Evolutionary conservation across 2,888 invertebrate species (phyloP).

Genomic region (Lasioglossum leucozonium): DNA sequence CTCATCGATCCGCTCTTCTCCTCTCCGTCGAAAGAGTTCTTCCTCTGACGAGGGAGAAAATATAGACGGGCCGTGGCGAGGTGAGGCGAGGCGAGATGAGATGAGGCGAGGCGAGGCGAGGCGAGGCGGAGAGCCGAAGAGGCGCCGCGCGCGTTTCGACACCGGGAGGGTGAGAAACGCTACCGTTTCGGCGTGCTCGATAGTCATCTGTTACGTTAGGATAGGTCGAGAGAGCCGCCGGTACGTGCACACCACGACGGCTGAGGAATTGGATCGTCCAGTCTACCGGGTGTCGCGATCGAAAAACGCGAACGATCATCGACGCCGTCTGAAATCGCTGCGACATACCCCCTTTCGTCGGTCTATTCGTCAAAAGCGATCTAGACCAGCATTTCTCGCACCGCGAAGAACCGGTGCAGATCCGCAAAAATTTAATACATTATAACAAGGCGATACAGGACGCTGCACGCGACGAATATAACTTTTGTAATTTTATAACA

Average conservation of each 20-base stretch:
- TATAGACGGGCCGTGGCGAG: conserved; percentile 5
- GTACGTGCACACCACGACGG: conserved; percentile 70
- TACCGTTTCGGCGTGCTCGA: conserved; percentile 76
- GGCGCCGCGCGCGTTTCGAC: conserved; percentile 39
- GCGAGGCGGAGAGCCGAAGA: neutral
- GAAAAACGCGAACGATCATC: neutral
- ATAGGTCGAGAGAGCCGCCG: conserved; percentile 77
- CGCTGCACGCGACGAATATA: too few relatives aligned
- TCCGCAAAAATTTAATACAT: too few relatives aligned
- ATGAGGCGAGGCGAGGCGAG: neutral
- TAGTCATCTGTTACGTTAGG: conserved; percentile 82
- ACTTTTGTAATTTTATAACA: too few relatives aligned
- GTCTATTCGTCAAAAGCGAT: too few relatives aligned
- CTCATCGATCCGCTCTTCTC: conserved; percentile 11
- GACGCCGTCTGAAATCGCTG: neutral
- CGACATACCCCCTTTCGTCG: neutral
- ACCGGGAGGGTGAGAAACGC: conserved; percentile 61
- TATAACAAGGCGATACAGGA: too few relatives aligned
- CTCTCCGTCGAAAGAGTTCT: conserved; percentile 8
- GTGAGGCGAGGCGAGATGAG: neutral
- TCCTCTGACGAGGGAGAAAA: conserved; percentile 8
- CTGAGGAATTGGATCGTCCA: conserved; percentile 81
- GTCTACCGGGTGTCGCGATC: conserved; percentile 75
- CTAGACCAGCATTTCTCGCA: too few relatives aligned
- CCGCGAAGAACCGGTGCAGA: too few relatives aligned